phyloP scores from a whole-genome alignment of 2,797 vertebrate genomes.

The Enteromius fasciolatus region DNA sequence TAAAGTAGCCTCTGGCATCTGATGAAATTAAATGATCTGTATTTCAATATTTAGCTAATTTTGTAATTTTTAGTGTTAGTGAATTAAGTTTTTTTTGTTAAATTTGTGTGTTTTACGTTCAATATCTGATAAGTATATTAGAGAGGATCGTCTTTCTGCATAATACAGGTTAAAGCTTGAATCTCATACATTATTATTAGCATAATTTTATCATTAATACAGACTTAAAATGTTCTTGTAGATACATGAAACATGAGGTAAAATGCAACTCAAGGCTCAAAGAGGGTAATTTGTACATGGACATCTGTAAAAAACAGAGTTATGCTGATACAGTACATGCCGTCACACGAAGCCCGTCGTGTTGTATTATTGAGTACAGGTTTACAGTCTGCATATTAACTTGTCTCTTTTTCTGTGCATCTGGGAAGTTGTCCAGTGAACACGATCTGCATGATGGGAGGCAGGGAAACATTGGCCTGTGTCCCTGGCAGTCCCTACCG shows the following conservation, averaged over 20 bases:
- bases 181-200: constrained; percentile 52
- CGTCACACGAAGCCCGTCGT: not conserved
- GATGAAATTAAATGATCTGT: not conserved
- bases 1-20: not conserved
- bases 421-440: constrained; percentile 54
- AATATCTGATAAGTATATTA: not conserved
- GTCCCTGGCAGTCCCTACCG: constrained; percentile 42
- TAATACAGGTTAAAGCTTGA: constrained; percentile 37
- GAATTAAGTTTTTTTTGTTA: not conserved
- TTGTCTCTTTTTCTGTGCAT: constrained; percentile 23
- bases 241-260: not conserved
- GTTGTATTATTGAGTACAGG: constrained; percentile 37
- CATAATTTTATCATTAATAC: constrained; percentile 37
- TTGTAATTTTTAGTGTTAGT: not conserved
- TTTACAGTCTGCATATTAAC: constrained; percentile 48
- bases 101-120: not conserved
- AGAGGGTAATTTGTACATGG: constrained; percentile 10
- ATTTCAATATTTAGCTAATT: not conserved
- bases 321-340: not conserved
- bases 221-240: constrained; percentile 16
- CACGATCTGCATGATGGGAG: constrained; percentile 55
- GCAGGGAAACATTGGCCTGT: constrained; percentile 54
- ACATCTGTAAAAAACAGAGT: constrained; percentile 4
- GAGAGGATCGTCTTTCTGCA: constrained; percentile 38
- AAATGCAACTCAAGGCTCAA: not conserved